Percentiles rank a stretch among this genome's conserved stretches.
Conservation (phyloP, 2,797 vertebrate species). For the Crenichthys baileyi region DNA sequence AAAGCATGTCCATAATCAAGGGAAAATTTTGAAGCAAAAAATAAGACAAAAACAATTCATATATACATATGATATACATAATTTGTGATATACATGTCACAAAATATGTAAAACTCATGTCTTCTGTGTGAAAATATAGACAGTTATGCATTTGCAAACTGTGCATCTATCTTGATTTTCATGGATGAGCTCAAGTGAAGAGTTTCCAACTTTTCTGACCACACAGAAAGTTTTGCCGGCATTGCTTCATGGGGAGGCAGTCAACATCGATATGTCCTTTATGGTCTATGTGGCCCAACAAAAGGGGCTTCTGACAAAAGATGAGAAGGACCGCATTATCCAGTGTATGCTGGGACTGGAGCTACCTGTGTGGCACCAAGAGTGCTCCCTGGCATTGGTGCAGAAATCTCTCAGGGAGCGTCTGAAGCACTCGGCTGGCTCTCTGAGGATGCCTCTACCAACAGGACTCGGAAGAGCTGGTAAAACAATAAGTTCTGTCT, state of each 20-base stretch:
- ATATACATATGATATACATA: too few species aligned
- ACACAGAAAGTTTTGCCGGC: slow-evolving; percentile 75
- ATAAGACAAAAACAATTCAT: too few species aligned
- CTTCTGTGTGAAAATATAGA: neutral
- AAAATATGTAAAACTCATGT: neutral
- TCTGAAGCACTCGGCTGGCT: slow-evolving; percentile 76
- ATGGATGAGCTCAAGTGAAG: neutral
- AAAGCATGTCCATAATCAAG: neutral
- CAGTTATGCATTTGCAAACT: neutral
- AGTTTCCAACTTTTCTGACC: neutral
- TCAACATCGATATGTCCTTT: slow-evolving; percentile 82
- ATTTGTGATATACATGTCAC: neutral
- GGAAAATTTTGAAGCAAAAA: neutral
- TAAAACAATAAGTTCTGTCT: slow-evolving; percentile 27
- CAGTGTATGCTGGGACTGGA: slow-evolving; percentile 78
- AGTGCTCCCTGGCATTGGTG: slow-evolving; percentile 76
- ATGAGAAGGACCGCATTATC: slow-evolving; percentile 75
- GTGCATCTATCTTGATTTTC: neutral
- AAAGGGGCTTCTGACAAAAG: slow-evolving; percentile 60
- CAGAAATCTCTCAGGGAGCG: slow-evolving; percentile 73
- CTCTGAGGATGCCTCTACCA: slow-evolving; percentile 77
- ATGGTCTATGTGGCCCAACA: slow-evolving; percentile 79
- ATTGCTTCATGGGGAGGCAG: slow-evolving; percentile 79
- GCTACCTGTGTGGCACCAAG: slow-evolving; percentile 78
- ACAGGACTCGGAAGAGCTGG: slow-evolving; percentile 80